Evolutionary conservation across 2,797 vertebrate species (phyloP).

Genomic region (Dallia pectoralis): DNA sequence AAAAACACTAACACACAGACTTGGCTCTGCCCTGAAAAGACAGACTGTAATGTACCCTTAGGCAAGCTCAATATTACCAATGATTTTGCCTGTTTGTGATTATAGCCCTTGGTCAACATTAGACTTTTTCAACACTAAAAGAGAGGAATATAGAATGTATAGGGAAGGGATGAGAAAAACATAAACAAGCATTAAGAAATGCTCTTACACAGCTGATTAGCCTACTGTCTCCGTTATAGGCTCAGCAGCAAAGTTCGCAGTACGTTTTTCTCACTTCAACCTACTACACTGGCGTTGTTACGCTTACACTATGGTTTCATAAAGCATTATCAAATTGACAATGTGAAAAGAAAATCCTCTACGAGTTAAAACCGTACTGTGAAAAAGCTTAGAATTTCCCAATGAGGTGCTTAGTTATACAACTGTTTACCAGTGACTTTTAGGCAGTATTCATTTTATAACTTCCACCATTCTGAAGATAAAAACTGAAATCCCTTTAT

Average conservation of each 20-base stretch:
- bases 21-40: neutral
- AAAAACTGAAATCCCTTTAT: slow-evolving; percentile 2
- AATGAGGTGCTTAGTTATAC: neutral
- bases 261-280: neutral
- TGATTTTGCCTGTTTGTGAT: neutral
- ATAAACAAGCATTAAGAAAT: neutral
- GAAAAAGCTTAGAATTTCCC: neutral
- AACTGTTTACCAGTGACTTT: slow-evolving; percentile 12
- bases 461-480: neutral
- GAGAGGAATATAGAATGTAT: neutral
- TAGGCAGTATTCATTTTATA: slow-evolving; percentile 4
- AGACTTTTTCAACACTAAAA: neutral
- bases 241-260: neutral
- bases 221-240: neutral
- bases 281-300: neutral
- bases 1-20: neutral
- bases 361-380: neutral
- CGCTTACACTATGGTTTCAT: neutral
- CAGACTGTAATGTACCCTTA: neutral
- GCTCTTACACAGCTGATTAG: neutral
- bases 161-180: too few relatives aligned
- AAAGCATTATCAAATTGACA: neutral
- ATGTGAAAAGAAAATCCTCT: neutral
- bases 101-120: neutral
- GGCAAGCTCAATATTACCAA: neutral